Evolutionary conservation across 2,888 invertebrate genomes (phyloP).

Genomic region (Steinernema hermaphroditum): DNA sequence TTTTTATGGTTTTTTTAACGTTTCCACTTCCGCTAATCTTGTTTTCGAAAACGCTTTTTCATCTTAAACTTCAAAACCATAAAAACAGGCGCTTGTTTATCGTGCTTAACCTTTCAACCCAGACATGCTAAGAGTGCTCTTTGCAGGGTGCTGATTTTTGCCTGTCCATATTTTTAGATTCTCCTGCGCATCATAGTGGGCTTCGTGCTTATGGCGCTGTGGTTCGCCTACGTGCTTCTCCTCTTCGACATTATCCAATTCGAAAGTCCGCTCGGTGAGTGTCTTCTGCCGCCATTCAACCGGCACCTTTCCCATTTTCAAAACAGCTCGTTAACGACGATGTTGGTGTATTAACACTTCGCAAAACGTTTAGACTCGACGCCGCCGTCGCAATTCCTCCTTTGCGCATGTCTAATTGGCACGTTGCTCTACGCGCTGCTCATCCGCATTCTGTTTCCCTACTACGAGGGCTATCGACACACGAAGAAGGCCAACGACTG

Average conservation of each 20-base stretch:
- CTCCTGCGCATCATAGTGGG: constrained; percentile 34
- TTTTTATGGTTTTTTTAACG: too few relatives aligned
- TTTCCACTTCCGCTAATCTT: too few relatives aligned
- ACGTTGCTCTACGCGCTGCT: constrained; percentile 35
- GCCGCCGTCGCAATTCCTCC: constrained; percentile 29
- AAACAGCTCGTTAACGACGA: not conserved
- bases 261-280: constrained; percentile 39
- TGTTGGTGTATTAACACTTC: not conserved
- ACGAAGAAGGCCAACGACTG: constrained; percentile 42
- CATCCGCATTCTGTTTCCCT: constrained; percentile 36
- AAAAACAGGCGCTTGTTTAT: too few relatives aligned
- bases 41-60: too few relatives aligned
- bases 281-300: not conserved
- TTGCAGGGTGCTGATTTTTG: too few relatives aligned
- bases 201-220: constrained; percentile 34
- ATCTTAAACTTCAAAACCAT: too few relatives aligned
- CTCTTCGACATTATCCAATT: constrained; percentile 38
- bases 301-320: constrained; percentile 13
- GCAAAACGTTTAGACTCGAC: constrained; percentile 33
- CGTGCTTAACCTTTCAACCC: too few relatives aligned
- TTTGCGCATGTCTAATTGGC: constrained; percentile 22
- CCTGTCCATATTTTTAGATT: constrained; percentile 35
- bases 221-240: constrained; percentile 40
- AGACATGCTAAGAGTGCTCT: too few relatives aligned
- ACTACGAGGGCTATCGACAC: constrained; percentile 40